phyloP scores from a whole-genome alignment of 2,113 vertebrate genomes.

The Sphaerodactylus townsendi region DNA sequence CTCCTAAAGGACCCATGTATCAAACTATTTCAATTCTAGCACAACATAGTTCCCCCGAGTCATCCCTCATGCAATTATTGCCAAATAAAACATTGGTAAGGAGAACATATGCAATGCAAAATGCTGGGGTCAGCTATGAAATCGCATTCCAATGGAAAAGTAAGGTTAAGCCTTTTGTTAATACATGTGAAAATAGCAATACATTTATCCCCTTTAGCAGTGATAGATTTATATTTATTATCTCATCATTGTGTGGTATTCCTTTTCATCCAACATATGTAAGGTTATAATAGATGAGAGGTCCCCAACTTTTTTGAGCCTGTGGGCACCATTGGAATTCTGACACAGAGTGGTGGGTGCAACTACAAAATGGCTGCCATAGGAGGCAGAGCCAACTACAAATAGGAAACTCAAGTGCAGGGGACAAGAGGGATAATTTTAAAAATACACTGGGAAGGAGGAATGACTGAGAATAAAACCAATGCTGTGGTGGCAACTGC shows the following conservation, averaged over 20 bases:
- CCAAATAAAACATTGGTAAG: constrained; percentile 28
- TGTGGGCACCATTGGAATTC: too few species aligned
- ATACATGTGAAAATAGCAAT: not conserved
- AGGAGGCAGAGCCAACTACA: too few species aligned
- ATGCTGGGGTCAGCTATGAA: constrained; percentile 7
- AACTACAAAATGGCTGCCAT: too few species aligned
- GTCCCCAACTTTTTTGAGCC: too few species aligned
- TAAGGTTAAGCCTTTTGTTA: not conserved
- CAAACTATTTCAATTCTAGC: constrained; percentile 21
- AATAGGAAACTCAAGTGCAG: too few species aligned
- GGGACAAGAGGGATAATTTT: too few species aligned
- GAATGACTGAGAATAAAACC: too few species aligned
- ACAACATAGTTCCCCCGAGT: not conserved
- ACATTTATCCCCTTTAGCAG: not conserved
- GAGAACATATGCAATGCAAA: constrained; percentile 8
- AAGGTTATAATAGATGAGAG: too few species aligned
- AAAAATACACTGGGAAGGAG: too few species aligned
- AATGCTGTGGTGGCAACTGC: too few species aligned
- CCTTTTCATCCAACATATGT: not conserved
- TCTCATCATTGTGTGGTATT: not conserved
- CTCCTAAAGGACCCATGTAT: constrained; percentile 13
- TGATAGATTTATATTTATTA: not conserved
- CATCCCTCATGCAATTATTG: not conserved
- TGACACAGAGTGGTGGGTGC: too few species aligned
- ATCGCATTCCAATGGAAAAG: constrained; percentile 15